Evolutionary conservation across 2,113 vertebrate genomes (phyloP).

Genomic region (Ceyx melanurus): DNA sequence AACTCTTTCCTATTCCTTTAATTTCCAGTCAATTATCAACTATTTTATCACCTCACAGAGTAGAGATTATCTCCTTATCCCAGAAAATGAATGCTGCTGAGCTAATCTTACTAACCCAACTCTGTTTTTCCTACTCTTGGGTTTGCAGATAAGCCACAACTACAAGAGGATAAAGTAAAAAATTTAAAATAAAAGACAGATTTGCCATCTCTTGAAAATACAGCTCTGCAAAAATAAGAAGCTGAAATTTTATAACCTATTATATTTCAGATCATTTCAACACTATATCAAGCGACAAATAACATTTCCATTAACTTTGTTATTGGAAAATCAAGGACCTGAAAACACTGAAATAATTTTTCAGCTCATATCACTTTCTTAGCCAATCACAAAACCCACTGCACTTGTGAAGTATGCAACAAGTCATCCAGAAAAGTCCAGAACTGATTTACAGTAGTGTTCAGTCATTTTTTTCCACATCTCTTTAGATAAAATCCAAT

Average conservation of each 20-base stretch:
- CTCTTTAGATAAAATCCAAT: background rate
- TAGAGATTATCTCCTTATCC: slow-evolving; percentile 48
- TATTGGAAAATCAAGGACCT: background rate
- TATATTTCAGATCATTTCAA: background rate
- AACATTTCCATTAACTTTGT: background rate
- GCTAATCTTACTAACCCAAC: slow-evolving; percentile 26
- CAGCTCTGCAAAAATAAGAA: background rate
- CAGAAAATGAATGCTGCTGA: slow-evolving; percentile 55
- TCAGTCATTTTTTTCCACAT: background rate
- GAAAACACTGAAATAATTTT: background rate
- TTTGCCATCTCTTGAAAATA: background rate
- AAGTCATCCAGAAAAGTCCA: background rate
- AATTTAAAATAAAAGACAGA: background rate
- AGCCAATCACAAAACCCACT: background rate
- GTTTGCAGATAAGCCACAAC: background rate
- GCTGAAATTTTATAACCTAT: background rate
- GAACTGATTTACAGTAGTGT: background rate
- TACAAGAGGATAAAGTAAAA: background rate
- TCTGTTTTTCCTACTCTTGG: slow-evolving; percentile 5
- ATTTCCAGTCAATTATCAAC: slow-evolving; percentile 58
- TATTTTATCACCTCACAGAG: slow-evolving; percentile 37
- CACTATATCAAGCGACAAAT: background rate
- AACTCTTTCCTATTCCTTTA: background rate
- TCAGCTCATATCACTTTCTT: background rate
- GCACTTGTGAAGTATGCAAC: background rate